Evolutionary conservation across 1,140 invertebrate genomes (phyloP), one percentile per base, ranked within the genome.

Genomic region (Pentalonia nigronervosa): DNA sequence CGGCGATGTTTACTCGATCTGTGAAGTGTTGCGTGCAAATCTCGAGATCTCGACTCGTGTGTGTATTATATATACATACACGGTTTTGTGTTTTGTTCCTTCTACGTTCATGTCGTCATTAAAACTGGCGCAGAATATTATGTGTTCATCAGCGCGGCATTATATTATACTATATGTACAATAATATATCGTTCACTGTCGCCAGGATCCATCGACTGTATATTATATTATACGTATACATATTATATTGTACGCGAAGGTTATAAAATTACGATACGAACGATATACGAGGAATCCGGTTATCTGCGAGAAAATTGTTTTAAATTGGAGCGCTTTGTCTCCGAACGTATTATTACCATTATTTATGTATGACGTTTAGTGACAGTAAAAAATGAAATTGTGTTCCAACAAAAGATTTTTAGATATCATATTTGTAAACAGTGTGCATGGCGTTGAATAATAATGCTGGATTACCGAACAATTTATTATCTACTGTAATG

Each of bases 381-480:
- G 36, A 90, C 53, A 14, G 53, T 90, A 90, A 90, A 60, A 90
- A 41, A 90, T 60, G 50, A 90, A 45, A 56, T n/a, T 60, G 88
- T 60, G 88, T 36, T 53, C 14, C 25, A 21, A 53, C 87, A 88
- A 50, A 88, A 53, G 87, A 89, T 53, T 60, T 36, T 90, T 60
- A 90, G 88, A 90, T 90, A 90, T 90, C 53, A 45, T 60, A 45
- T 41, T 30, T 20, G 53, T 60, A 45, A 90, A 60, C 56, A 41
- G 36, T 67, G 36, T 25, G 89, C 90, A 34, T 91, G 90, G n/a
- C n/a, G 30, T 83, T 36, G 90, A 81, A 91, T 91, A 81, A 83
- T 83, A 91, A 91, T 91, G 14, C 25, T 50, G 90, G 67, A 81
- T 91, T 50, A 91, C 90, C 30, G 53, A 90, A 90, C 45, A 41